phyloP scores from a whole-genome alignment of 1,140 invertebrate species.

The Penaeus indicus region DNA sequence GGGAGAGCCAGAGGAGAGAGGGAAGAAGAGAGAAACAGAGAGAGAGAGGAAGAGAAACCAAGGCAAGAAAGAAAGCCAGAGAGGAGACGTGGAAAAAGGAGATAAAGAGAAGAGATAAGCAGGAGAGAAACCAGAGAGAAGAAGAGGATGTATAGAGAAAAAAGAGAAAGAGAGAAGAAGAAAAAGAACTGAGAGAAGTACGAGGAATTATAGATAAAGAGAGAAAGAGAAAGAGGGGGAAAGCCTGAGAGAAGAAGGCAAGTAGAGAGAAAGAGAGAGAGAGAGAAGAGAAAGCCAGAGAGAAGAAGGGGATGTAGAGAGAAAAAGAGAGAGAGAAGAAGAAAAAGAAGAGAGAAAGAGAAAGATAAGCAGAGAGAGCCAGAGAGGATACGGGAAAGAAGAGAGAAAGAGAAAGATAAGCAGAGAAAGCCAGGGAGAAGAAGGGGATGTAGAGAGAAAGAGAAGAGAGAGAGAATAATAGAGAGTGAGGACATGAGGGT shows the following conservation, averaged over 20 bases:
- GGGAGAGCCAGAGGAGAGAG: neutral
- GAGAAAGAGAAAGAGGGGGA: no score
- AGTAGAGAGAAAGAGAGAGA: no score
- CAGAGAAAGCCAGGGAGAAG: neutral
- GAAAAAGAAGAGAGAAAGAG: neutral
- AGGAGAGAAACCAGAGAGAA: no score
- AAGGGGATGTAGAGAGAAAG: no score
- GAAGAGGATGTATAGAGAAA: no score
- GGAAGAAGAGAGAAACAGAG: neutral
- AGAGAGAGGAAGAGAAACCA: neutral
- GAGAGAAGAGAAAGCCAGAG: no score
- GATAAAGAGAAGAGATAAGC: neutral
- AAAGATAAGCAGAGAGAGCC: neutral
- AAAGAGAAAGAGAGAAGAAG: no score
- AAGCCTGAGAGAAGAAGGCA: no score
- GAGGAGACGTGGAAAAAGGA: neutral
- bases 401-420: neutral
- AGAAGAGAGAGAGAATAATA: neutral
- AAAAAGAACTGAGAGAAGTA: no score
- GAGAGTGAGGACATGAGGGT: no score
- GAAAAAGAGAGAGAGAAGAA: neutral
- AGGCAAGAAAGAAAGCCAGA: neutral
- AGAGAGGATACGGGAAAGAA: neutral
- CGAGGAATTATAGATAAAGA: no score
- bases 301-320: neutral